Percentiles rank a stretch among this genome's conserved stretches.
phyloP scores from a whole-genome alignment of 2,113 vertebrate genomes.

The Myodes glareolus region DNA sequence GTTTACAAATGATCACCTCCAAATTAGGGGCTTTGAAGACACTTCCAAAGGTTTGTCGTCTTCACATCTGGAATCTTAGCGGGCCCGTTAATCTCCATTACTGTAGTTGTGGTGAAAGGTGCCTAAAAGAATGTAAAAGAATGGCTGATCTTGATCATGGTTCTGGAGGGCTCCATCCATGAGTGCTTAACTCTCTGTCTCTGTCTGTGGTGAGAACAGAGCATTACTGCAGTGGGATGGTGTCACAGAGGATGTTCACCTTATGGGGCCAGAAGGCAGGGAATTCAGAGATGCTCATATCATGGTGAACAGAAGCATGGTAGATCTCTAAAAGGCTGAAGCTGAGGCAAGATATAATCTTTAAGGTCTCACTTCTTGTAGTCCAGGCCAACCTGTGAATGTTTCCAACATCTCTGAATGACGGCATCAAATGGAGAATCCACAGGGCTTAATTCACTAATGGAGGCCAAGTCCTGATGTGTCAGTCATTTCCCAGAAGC shows the following conservation, averaged over 20 bases:
- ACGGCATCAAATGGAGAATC: background rate
- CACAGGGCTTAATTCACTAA: background rate
- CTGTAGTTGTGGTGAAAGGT: background rate
- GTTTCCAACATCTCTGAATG: background rate
- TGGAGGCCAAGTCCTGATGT: background rate
- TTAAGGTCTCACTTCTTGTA: background rate
- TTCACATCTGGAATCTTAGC: background rate
- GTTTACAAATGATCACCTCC: background rate
- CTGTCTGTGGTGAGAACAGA: background rate
- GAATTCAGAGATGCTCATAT: background rate
- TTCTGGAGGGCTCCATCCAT: background rate
- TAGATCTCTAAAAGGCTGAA: background rate
- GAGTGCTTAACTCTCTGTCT: background rate
- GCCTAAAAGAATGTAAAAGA: background rate
- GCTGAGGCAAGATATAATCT: background rate
- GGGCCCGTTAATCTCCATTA: background rate
- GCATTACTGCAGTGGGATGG: background rate
- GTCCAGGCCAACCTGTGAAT: background rate
- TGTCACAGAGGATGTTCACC: background rate
- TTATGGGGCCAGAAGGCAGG: background rate
- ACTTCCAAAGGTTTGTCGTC: background rate
- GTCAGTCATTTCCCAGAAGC: background rate
- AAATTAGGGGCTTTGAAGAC: background rate
- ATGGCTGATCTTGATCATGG: background rate
- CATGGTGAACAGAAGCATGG: background rate